Base-by-base conservation (phyloP, 35 echinoderm and acorn worm species). In the Heliocidaris tuberculata region DNA sequence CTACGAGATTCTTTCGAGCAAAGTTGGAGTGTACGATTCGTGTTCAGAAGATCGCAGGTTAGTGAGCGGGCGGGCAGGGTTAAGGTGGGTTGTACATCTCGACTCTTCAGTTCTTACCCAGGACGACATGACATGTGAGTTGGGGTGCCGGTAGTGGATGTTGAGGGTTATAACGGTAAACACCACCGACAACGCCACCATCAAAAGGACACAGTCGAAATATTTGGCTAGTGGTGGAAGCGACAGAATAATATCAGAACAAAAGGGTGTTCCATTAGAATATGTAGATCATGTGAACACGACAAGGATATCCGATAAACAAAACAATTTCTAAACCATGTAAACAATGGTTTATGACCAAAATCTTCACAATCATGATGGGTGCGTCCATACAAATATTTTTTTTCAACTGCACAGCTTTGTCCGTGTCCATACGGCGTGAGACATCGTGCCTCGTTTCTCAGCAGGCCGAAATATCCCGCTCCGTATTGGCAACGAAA, bases 131-230 rank as follows among this genome's bases (percentile, higher is more conserved):
- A 47, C 88, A 50, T 97, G 95, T 6, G 95, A 94, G 91, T 30
- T 93, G 52, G 96, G 71, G 92, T 97, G 86, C 86, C 98, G 95
- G 65, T 96, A 95, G 85, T 99, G 98, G 9, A 99, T 88, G 60
- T 99, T 97, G 47, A 99, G 90, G 32, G 95, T 95, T 49, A 97
- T 48, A 17, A 99, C 97, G 0, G 98, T 99, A 70, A 95, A 94
- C 31, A 99, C 96, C 4, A 99, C 97, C 9, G 98, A 99, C 16
- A 97, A n/a, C 30, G 96, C 95, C 60, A 98, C 97, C 56, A 96
- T 94, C 50, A 95, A 48, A 93, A 98, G 93, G 29, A 94, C 93
- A 90, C 95, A 96, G 17, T 94, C 94, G 56, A 96, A 96, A 70
- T 96, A 96, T 94, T 96, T 96, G 56, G 95, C 95, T 96, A 59